Conservation (phyloP, 2,113 vertebrate species). For the Otocyon megalotis region DNA sequence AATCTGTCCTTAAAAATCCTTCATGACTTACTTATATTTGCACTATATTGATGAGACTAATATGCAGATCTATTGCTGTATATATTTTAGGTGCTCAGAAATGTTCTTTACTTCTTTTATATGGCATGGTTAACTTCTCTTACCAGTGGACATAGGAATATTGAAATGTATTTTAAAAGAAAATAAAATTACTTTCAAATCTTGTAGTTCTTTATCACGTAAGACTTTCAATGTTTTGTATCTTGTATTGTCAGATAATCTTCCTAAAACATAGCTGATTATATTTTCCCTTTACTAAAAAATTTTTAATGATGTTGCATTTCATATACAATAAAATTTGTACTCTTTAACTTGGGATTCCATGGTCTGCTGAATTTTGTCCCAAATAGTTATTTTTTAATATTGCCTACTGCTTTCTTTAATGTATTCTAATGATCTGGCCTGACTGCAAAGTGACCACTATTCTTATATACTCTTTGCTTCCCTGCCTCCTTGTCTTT, state of each 20-base stretch:
- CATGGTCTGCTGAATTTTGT: slow-evolving; percentile 12
- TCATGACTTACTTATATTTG: neutral
- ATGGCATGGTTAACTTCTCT: neutral
- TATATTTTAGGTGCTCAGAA: neutral
- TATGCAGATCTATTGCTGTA: neutral
- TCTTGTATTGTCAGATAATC: neutral
- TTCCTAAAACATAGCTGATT: slow-evolving; percentile 32
- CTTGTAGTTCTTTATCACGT: slow-evolving; percentile 26
- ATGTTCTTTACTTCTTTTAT: slow-evolving; percentile 29
- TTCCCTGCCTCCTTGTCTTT: slow-evolving; percentile 13
- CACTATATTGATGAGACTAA: neutral
- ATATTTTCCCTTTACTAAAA: slow-evolving; percentile 15
- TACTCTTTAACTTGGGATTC: neutral
- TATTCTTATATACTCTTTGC: neutral
- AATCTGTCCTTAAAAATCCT: neutral
- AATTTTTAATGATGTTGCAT: neutral
- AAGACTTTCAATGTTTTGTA: neutral
- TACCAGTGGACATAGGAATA: neutral
- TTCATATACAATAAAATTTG: neutral
- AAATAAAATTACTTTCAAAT: slow-evolving; percentile 7
- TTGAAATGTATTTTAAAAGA: slow-evolving; percentile 28
- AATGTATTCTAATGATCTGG: neutral
- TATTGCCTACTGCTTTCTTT: neutral
- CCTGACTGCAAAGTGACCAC: neutral
- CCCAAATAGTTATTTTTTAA: neutral